Percentiles rank a stretch among this genome's conserved stretches.
phyloP scores from a whole-genome alignment of 1,140 invertebrate species.

The Eufriesea mexicana region DNA sequence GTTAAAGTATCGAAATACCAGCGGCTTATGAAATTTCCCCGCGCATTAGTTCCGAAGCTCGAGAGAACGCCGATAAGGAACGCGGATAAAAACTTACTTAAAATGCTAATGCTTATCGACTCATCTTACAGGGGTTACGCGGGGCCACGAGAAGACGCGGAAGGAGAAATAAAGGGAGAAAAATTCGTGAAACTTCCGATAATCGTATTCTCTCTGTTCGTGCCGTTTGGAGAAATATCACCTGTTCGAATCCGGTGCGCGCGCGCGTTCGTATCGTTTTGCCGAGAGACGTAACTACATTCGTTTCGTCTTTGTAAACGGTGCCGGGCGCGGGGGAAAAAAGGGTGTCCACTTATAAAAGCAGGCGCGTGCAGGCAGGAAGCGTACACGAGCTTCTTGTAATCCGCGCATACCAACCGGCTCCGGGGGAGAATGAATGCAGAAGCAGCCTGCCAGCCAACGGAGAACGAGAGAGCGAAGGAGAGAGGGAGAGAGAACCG shows the following conservation, averaged over 20 bases:
- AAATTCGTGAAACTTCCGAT: background rate
- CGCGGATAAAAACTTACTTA: background rate
- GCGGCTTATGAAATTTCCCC: conserved; percentile 6
- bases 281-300: background rate
- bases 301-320: conserved; percentile 29
- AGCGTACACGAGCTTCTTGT: conserved; percentile 40
- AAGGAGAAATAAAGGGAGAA: background rate
- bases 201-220: background rate
- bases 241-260: too few relatives aligned
- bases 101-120: conserved; percentile 4
- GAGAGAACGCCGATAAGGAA: background rate
- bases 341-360: conserved; percentile 33
- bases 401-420: conserved; percentile 42
- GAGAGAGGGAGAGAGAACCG: background rate
- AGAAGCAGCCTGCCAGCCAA: conserved; percentile 3
- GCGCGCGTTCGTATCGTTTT: background rate
- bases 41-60: background rate
- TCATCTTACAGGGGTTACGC: background rate
- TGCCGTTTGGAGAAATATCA: background rate
- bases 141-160: too few relatives aligned
- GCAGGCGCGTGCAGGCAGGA: conserved; percentile 31
- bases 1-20: conserved; percentile 6
- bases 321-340: background rate
- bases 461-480: background rate
- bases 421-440: conserved; percentile 24